A percentile compares a stretch with the other conserved stretches of the same genome.
Evolutionary conservation across 2,113 vertebrate genomes (phyloP).

Genomic region (Scartelaos histophorus): DNA sequence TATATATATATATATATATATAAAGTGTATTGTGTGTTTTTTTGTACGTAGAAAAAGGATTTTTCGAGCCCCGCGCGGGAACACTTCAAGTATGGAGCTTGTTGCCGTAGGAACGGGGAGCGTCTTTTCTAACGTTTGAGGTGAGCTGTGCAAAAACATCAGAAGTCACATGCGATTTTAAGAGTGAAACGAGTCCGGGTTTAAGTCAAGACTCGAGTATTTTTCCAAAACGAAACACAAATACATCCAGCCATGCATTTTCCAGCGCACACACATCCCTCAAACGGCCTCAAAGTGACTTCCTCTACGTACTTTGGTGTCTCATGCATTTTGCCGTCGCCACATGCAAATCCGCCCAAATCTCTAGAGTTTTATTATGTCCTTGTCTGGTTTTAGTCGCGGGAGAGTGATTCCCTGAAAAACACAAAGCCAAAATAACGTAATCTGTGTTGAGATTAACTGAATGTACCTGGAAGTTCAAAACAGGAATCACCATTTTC

Average conservation of each 20-base stretch:
- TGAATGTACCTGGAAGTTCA: constrained; percentile 55
- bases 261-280: constrained; percentile 45
- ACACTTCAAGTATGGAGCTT: constrained; percentile 72
- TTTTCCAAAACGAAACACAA: constrained; percentile 43
- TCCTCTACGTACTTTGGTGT: constrained; percentile 64
- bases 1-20: no score
- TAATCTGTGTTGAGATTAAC: constrained; percentile 19
- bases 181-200: constrained; percentile 36
- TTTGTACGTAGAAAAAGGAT: constrained; percentile 37
- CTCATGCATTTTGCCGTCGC: constrained; percentile 56
- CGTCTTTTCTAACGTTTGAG: constrained; percentile 9
- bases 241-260: constrained; percentile 67
- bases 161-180: constrained; percentile 37
- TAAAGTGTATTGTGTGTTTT: neutral
- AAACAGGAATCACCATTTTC: constrained; percentile 31
- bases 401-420: constrained; percentile 20
- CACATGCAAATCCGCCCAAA: constrained; percentile 54
- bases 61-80: constrained; percentile 39
- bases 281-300: constrained; percentile 42
- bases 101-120: constrained; percentile 19
- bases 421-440: constrained; percentile 20
- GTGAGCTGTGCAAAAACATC: constrained; percentile 43
- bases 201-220: constrained; percentile 39
- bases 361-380: constrained; percentile 15
- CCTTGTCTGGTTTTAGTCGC: constrained; percentile 10